phyloP scores from a whole-genome alignment of 2,113 vertebrate genomes.

The Silurus glanis region DNA sequence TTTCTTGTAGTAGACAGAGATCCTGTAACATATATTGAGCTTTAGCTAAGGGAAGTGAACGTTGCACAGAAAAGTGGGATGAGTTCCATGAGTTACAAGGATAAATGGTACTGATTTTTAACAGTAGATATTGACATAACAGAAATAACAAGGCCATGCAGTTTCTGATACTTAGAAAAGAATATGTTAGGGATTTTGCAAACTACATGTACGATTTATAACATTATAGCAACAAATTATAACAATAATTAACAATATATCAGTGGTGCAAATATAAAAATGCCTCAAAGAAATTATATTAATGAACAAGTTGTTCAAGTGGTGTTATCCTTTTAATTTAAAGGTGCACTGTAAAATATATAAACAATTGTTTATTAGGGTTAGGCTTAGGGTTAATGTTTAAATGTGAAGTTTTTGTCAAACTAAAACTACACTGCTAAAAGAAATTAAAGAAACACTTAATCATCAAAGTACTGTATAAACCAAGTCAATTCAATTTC shows the following conservation, averaged over 20 bases:
- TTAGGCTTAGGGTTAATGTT: not conserved
- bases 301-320: not conserved
- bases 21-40: constrained; percentile 64
- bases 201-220: not conserved
- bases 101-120: constrained; percentile 65
- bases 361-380: too few relatives aligned
- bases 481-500: too few relatives aligned
- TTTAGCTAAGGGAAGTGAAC: constrained; percentile 44
- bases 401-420: not conserved
- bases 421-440: not conserved
- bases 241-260: too few relatives aligned
- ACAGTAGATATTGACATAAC: constrained; percentile 48
- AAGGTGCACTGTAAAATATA: not conserved
- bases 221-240: too few relatives aligned
- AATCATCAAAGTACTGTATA: too few relatives aligned
- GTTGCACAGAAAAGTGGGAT: constrained; percentile 40
- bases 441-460: too few relatives aligned
- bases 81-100: constrained; percentile 53
- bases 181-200: not conserved
- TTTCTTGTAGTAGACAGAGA: constrained; percentile 47
- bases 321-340: not conserved
- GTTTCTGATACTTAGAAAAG: not conserved
- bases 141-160: not conserved
- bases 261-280: not conserved
- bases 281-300: not conserved